phyloP scores from a whole-genome alignment of 2,888 invertebrate genomes.

The Balanococcus diminutus region DNA sequence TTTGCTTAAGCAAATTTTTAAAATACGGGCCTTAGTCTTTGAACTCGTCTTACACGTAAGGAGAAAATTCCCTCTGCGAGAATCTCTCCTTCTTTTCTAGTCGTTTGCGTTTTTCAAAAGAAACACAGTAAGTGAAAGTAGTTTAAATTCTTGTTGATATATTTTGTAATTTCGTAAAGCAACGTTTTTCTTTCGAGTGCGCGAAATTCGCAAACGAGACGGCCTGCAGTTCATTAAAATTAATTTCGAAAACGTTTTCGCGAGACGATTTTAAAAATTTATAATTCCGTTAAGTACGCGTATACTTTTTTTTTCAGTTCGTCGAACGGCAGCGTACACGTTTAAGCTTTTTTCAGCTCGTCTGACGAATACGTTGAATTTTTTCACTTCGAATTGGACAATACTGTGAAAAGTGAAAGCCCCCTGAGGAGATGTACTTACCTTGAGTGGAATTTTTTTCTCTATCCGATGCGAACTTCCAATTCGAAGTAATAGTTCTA shows the following conservation, averaged over 20 bases:
- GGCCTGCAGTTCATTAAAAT: conserved; percentile 22
- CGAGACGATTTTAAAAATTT: conserved; percentile 18
- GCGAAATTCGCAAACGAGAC: conserved; percentile 17
- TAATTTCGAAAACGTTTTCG: conserved; percentile 12
- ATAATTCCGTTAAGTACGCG: conserved; percentile 14
- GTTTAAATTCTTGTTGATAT: conserved; percentile 40
- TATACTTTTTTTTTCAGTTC: not conserved
- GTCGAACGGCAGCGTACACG: not conserved
- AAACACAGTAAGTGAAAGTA: not conserved
- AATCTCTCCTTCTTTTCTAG: not conserved
- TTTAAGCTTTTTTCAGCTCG: not conserved
- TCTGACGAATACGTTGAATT: not conserved
- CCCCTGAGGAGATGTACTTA: not conserved
- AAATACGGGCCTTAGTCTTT: not conserved
- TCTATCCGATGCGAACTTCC: not conserved
- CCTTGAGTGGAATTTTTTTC: not conserved
- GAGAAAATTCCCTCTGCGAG: not conserved
- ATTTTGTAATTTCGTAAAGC: conserved; percentile 34
- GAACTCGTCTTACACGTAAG: not conserved
- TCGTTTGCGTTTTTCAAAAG: not conserved
- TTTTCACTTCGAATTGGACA: not conserved
- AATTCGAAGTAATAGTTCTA: not conserved
- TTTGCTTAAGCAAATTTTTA: not conserved
- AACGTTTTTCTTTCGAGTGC: not conserved
- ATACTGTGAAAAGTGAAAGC: not conserved